phyloP scores from a whole-genome alignment of 2,113 vertebrate species.

The Albula glossodonta region DNA sequence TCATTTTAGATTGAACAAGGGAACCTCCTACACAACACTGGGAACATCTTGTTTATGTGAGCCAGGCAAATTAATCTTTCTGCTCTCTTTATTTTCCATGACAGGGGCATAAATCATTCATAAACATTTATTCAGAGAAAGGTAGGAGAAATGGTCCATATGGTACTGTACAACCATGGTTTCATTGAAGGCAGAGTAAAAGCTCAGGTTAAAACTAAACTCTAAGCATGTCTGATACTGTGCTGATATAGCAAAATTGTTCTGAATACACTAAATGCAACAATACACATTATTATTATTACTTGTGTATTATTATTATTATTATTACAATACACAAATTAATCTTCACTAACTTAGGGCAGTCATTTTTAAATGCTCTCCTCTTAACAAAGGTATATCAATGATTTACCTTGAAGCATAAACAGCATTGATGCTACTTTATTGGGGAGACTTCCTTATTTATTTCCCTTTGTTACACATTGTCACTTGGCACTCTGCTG shows the following conservation, averaged over 20 bases:
- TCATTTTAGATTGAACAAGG: not conserved
- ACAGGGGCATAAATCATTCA: conserved; percentile 5
- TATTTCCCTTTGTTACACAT: not conserved
- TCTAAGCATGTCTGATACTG: not conserved
- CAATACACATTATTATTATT: no score
- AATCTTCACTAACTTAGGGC: not conserved
- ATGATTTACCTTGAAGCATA: not conserved
- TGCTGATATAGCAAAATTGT: not conserved
- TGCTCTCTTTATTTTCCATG: not conserved
- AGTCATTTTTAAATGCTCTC: not conserved
- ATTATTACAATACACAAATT: no score
- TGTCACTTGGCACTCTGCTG: not conserved
- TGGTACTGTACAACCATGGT: not conserved
- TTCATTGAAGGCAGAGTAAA: not conserved
- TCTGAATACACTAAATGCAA: not conserved
- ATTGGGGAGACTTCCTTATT: not conserved
- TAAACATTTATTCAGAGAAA: not conserved
- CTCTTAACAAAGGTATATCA: not conserved
- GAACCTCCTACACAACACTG: not conserved
- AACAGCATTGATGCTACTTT: not conserved
- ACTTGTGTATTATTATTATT: no score
- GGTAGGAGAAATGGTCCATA: not conserved
- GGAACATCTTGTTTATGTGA: not conserved
- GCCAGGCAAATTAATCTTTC: not conserved
- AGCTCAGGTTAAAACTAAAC: not conserved